phyloP scores from a whole-genome alignment of 2,113 vertebrate genomes.

The Oenanthe melanoleuca region DNA sequence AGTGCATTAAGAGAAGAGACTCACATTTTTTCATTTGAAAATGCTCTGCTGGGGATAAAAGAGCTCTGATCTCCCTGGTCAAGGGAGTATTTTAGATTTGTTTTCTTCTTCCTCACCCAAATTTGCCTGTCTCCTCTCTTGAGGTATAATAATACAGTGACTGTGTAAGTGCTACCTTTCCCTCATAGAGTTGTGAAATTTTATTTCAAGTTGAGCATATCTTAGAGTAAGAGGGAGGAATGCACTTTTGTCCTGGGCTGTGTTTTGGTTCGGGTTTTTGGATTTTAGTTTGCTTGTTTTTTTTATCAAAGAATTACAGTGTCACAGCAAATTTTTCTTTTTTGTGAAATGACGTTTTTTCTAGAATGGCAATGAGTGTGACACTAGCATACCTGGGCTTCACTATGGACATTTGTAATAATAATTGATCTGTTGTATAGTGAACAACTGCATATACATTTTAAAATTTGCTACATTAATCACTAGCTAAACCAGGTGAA shows the following conservation, averaged over 20 bases:
- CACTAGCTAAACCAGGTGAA: background rate
- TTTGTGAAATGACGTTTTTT: constrained; percentile 19
- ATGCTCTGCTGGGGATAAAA: background rate
- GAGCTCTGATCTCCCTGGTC: background rate
- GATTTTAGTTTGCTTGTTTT: background rate
- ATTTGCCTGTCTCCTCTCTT: background rate
- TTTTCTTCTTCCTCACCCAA: background rate
- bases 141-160: background rate
- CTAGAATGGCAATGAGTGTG: background rate
- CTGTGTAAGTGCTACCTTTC: background rate
- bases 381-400: background rate
- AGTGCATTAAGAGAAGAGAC: background rate
- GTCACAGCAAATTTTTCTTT: background rate
- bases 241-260: background rate
- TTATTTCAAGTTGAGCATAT: constrained; percentile 40
- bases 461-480: background rate
- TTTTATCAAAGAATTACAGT: constrained; percentile 1
- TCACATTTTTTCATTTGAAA: constrained; percentile 1
- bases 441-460: background rate
- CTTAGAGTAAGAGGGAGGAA: background rate
- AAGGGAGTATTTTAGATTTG: background rate
- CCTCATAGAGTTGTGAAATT: constrained; percentile 6
- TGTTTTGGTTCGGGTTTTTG: background rate
- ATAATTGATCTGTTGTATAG: background rate
- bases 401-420: background rate